phyloP scores from a whole-genome alignment of 2,888 invertebrate species.

The Neocrepidodera transversa region DNA sequence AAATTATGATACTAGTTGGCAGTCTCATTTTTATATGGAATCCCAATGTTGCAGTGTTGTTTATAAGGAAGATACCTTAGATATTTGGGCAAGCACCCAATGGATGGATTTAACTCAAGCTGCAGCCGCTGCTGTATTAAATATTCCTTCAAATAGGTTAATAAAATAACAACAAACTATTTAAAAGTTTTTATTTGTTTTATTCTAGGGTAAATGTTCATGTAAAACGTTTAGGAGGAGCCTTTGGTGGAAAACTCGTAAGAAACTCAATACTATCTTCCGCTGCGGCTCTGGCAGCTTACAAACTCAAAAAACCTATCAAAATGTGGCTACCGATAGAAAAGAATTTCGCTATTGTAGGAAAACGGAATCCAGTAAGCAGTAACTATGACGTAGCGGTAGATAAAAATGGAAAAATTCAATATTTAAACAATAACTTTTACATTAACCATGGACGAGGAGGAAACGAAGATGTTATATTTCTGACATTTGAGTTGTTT shows the following conservation, averaged over 20 bases:
- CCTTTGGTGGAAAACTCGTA: conserved; percentile 78
- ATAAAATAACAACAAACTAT: no score
- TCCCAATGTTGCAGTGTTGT: conserved; percentile 69
- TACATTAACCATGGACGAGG: conserved; percentile 64
- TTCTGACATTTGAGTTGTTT: conserved; percentile 24
- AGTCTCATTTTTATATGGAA: conserved; percentile 84
- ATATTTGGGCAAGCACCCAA: conserved; percentile 70
- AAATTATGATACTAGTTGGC: conserved; percentile 64
- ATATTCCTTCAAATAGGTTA: conserved; percentile 68
- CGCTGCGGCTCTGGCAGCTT: conserved; percentile 73
- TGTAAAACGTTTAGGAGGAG: conserved; percentile 79
- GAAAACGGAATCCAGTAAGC: conserved; percentile 68
- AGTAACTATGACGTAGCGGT: conserved; percentile 71
- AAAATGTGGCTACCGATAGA: conserved; percentile 74
- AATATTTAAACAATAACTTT: conserved; percentile 66
- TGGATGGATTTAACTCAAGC: conserved; percentile 68
- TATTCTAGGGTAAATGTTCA: conserved; percentile 69
- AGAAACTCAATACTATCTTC: conserved; percentile 67
- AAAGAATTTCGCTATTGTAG: conserved; percentile 72
- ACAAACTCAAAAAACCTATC: conserved; percentile 68
- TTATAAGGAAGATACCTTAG: conserved; percentile 73
- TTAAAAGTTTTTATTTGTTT: no score
- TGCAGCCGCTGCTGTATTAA: conserved; percentile 63
- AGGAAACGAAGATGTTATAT: conserved; percentile 60
- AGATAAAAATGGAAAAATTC: conserved; percentile 68